These are phyloP conservation scores for Amphibalanus amphitrite DNA, from an alignment of 1,140 invertebrate species.

Conservation along the genomic window DNA sequence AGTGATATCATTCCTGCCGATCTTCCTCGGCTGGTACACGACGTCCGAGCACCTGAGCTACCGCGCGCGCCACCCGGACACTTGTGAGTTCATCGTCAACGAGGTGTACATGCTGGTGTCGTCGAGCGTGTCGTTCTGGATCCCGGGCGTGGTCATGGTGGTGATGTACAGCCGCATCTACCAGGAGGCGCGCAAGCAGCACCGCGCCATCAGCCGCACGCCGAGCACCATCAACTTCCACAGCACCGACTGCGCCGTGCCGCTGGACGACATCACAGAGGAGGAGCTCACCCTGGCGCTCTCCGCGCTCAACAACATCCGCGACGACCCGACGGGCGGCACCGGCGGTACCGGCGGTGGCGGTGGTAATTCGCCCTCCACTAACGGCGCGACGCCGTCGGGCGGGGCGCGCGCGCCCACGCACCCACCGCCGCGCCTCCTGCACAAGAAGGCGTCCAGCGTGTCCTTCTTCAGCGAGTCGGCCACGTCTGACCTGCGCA, in stretches of 20 bases:
- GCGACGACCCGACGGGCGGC: background rate
- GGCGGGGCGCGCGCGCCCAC: background rate
- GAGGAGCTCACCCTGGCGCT: background rate
- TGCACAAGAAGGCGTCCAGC: background rate
- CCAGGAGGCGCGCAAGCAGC: slow-evolving; percentile 74
- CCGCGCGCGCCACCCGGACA: slow-evolving; percentile 31
- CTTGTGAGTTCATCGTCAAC: slow-evolving; percentile 59
- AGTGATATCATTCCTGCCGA: slow-evolving; percentile 85
- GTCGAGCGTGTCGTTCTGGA: slow-evolving; percentile 86
- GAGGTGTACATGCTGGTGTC: slow-evolving; percentile 75
- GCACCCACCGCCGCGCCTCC: background rate
- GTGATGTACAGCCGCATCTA: slow-evolving; percentile 87
- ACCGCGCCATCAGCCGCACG: slow-evolving; percentile 32
- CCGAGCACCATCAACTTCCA: slow-evolving; percentile 4
- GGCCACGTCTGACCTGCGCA: background rate
- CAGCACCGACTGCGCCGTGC: background rate
- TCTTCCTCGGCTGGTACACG: slow-evolving; percentile 81
- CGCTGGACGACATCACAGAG: slow-evolving; percentile 1
- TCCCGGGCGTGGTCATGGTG: slow-evolving; percentile 84
- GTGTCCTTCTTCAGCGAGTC: background rate
- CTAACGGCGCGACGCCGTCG: background rate
- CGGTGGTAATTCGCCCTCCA: slow-evolving; percentile 38
- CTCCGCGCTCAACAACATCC: background rate
- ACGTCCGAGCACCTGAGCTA: slow-evolving; percentile 69
- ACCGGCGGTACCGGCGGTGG: slow-evolving; percentile 78